These are phyloP conservation scores for Anoplophora glabripennis DNA, from an alignment of 1,140 invertebrate genomes.

Conservation along the genomic window DNA sequence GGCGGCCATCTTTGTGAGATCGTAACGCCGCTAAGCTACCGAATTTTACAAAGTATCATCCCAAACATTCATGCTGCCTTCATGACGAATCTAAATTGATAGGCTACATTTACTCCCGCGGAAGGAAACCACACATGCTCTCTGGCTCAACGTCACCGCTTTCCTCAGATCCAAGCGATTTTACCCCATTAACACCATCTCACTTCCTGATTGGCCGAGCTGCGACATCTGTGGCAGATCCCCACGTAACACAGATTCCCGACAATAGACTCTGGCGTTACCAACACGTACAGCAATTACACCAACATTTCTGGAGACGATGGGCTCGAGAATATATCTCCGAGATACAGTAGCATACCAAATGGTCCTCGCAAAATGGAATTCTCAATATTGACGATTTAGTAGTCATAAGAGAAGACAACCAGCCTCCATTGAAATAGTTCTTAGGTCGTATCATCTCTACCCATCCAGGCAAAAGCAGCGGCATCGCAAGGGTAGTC, in stretches of 20 bases:
- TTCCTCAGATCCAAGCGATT: conserved; percentile 26
- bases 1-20: too few relatives aligned
- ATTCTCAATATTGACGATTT: neutral
- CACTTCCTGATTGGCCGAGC: too few relatives aligned
- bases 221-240: too few relatives aligned
- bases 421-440: conserved; percentile 29
- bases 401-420: conserved; percentile 27
- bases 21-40: too few relatives aligned
- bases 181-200: too few relatives aligned
- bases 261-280: conserved; percentile 10
- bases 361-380: conserved; percentile 7
- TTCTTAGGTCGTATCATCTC: conserved; percentile 30
- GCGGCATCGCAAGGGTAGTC: conserved; percentile 33
- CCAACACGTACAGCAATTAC: conserved; percentile 13
- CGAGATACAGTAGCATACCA: conserved; percentile 26
- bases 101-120: too few relatives aligned
- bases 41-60: too few relatives aligned
- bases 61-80: too few relatives aligned
- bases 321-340: conserved; percentile 35
- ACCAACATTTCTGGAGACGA: conserved; percentile 36
- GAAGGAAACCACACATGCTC: too few relatives aligned
- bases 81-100: too few relatives aligned
- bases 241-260: neutral
- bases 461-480: conserved; percentile 31
- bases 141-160: conserved; percentile 14